phyloP scores from a whole-genome alignment of 2,113 vertebrate species.

The Neoarius graeffei region DNA sequence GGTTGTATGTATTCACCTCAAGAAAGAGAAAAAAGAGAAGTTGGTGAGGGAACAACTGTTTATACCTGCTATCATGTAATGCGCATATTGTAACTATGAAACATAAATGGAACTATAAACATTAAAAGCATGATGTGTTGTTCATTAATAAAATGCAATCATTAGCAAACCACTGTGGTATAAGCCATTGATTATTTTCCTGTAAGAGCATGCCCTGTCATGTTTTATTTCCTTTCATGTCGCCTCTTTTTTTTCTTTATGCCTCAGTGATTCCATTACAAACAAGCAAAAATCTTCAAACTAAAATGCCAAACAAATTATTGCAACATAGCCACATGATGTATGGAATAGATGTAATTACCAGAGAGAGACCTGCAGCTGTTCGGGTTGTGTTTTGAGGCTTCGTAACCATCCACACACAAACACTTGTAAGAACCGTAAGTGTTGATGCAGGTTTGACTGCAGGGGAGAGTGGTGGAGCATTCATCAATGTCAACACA shows the following conservation, averaged over 20 bases:
- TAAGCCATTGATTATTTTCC: not conserved
- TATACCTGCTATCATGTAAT: not conserved
- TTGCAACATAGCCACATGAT: not conserved
- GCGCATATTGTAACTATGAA: not conserved
- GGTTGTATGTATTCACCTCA: not conserved
- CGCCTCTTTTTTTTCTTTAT: too few relatives aligned
- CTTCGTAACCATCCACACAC: slow-evolving; percentile 91
- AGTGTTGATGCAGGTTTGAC: slow-evolving; percentile 95
- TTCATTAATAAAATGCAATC: not conserved
- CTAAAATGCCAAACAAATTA: not conserved
- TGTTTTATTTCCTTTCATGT: not conserved
- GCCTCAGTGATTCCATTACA: not conserved
- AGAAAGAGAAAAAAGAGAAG: not conserved
- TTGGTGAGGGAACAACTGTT: not conserved
- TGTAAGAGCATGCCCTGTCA: not conserved
- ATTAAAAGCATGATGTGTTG: not conserved
- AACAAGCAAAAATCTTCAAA: not conserved
- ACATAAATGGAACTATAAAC: not conserved
- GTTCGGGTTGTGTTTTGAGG: slow-evolving; percentile 81
- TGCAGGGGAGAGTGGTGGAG: slow-evolving; percentile 88
- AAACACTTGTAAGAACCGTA: slow-evolving; percentile 94
- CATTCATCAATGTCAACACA: slow-evolving; percentile 96
- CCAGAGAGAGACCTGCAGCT: slow-evolving; percentile 93
- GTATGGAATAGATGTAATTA: slow-evolving; percentile 57
- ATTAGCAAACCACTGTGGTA: not conserved